Conservation (phyloP, 2,113 vertebrate species). For the Rhabdomys dilectus region DNA sequence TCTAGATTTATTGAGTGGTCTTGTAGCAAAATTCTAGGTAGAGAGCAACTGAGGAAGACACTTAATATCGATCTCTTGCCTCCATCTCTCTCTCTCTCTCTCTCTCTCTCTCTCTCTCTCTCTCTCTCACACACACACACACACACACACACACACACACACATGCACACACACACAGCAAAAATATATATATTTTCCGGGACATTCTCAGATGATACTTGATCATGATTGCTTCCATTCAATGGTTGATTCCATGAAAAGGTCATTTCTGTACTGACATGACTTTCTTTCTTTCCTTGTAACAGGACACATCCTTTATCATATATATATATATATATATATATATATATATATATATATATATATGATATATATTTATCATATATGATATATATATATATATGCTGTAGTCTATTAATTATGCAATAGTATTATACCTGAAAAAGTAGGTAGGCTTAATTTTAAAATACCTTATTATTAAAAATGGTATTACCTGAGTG, state of each 20-base stretch:
- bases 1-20: not conserved
- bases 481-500: not conserved
- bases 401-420: not conserved
- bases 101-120: too few species aligned
- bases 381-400: not conserved
- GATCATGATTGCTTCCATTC: not conserved
- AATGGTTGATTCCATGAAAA: not conserved
- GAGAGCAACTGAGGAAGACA: not conserved
- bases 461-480: not conserved
- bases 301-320: not conserved
- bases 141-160: not conserved
- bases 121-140: not conserved
- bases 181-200: not conserved
- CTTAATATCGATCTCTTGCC: not conserved
- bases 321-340: not conserved
- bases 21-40: not conserved
- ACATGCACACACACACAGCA: not conserved
- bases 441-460: not conserved
- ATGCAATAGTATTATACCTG: not conserved
- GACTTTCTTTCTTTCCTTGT: not conserved
- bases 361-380: not conserved
- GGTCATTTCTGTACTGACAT: not conserved
- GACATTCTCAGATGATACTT: not conserved
- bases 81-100: not conserved
- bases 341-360: not conserved